phyloP scores from a whole-genome alignment of 2,888 invertebrate species.

The Hecatera dysodea region DNA sequence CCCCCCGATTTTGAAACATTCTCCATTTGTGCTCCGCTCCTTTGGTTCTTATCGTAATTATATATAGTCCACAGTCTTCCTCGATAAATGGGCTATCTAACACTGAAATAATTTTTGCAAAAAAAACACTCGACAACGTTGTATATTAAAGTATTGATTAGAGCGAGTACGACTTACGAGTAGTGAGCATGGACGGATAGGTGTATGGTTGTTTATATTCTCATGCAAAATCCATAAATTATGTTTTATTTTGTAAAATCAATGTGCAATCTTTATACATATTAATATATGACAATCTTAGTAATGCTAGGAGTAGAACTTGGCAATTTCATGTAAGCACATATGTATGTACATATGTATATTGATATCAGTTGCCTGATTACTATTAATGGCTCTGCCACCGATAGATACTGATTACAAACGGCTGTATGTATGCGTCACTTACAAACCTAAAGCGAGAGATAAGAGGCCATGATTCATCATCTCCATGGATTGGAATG shows the following conservation, averaged over 20 bases:
- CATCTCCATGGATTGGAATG: background rate
- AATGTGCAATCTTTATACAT: constrained; percentile 8
- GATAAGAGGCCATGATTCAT: background rate
- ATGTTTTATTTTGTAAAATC: constrained; percentile 7
- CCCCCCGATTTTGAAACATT: too few species aligned
- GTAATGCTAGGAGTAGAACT: constrained; percentile 29
- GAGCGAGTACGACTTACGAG: too few species aligned
- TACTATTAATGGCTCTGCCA: constrained; percentile 26
- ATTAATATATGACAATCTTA: background rate
- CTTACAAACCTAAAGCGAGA: background rate
- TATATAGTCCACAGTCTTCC: too few species aligned
- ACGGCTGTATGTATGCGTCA: background rate
- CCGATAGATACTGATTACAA: constrained; percentile 13
- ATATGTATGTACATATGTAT: too few species aligned
- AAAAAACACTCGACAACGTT: too few species aligned
- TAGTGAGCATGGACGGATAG: too few species aligned
- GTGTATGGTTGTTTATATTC: background rate
- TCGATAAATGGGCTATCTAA: too few species aligned
- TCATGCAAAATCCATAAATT: background rate
- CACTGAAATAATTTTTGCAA: too few species aligned
- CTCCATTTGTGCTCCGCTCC: too few species aligned
- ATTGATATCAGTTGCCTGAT: constrained; percentile 29
- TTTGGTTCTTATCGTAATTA: too few species aligned
- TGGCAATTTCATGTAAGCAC: constrained; percentile 17
- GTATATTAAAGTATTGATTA: too few species aligned